Evolutionary conservation across 2,113 vertebrate species (phyloP).

Genomic region (Phylloscopus trochiloides): DNA sequence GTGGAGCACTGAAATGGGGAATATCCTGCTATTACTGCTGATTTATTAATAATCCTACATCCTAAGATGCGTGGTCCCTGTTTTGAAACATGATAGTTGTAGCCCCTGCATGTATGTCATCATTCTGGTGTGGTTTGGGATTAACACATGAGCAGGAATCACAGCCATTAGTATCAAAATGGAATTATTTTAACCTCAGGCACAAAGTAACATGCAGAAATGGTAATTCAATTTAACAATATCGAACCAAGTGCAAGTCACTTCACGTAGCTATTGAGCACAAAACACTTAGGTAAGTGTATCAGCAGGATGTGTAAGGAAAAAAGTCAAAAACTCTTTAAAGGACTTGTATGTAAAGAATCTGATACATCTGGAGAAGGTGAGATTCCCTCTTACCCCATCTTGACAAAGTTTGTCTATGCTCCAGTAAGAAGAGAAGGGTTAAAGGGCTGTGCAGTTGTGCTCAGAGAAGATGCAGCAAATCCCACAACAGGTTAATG

Average conservation of each 20-base stretch:
- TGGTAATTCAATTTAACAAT: background rate
- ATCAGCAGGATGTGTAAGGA: background rate
- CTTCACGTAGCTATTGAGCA: background rate
- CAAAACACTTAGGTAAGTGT: background rate
- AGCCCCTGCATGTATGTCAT: background rate
- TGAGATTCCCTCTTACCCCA: background rate
- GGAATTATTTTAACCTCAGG: conserved; percentile 2
- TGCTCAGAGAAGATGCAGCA: background rate
- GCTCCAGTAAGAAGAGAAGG: background rate
- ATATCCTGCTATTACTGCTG: accelerated
- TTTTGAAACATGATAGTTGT: background rate
- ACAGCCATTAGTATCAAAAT: conserved; percentile 23
- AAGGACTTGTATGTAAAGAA: background rate
- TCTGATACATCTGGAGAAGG: background rate
- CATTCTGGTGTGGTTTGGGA: background rate
- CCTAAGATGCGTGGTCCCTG: accelerated
- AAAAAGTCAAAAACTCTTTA: background rate
- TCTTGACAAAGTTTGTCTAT: background rate
- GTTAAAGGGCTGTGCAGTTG: background rate
- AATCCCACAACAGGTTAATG: background rate
- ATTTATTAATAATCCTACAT: background rate
- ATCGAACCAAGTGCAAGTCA: background rate
- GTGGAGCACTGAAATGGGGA: background rate
- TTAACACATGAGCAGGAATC: conserved; percentile 9
- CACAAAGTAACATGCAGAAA: background rate